Percentiles rank a stretch among this genome's conserved stretches.
Conservation (phyloP, 2,888 invertebrate species). For the Poecilobothrus nobilitatus region DNA sequence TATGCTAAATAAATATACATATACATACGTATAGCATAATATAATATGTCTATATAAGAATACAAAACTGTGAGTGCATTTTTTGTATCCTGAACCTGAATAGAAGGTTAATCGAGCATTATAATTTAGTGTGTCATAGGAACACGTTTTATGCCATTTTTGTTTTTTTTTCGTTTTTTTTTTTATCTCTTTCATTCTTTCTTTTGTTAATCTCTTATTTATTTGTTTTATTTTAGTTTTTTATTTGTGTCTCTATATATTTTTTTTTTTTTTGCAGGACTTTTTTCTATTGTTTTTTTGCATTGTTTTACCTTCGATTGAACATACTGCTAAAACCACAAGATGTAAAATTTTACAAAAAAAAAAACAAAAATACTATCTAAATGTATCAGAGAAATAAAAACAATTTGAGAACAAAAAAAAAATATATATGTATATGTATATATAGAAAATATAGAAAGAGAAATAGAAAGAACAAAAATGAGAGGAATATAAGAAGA, state of each 20-base stretch:
- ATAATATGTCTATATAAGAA: too few species aligned
- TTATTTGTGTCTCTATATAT: too few species aligned
- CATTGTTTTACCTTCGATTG: background rate
- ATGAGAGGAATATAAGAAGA: too few species aligned
- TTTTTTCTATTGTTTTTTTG: background rate
- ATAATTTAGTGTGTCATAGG: slow-evolving; percentile 6
- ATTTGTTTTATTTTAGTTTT: too few species aligned
- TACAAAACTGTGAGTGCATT: too few species aligned
- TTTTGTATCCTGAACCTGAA: slow-evolving; percentile 1
- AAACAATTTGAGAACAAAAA: background rate
- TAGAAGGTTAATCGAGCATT: slow-evolving; percentile 6
- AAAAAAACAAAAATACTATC: background rate
- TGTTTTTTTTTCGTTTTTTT: background rate
- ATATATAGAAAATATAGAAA: too few species aligned
- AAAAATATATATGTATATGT: too few species aligned
- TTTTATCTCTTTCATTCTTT: background rate
- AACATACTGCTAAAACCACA: background rate
- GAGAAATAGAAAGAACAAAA: too few species aligned
- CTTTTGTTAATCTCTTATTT: background rate
- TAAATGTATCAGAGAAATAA: background rate
- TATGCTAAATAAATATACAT: too few species aligned
- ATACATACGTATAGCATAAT: too few species aligned
- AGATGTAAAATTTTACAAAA: background rate
- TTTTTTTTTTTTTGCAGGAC: background rate
- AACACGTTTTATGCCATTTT: slow-evolving; percentile 3